Conservation (phyloP, 2,113 vertebrate species). For the Ammodramus savannarum region DNA sequence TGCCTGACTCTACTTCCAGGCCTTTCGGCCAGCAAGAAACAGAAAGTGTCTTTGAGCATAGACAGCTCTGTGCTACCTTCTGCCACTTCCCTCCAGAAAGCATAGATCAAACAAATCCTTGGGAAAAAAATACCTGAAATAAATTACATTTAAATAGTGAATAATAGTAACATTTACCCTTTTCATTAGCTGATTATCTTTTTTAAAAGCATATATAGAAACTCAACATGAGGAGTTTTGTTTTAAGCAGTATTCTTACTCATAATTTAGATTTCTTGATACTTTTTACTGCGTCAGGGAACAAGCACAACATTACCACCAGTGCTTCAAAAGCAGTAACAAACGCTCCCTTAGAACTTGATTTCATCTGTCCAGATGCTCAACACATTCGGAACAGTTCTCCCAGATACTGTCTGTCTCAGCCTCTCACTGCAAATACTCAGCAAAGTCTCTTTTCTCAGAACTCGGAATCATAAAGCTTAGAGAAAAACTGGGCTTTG, state of each 20-base stretch:
- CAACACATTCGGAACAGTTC: not conserved
- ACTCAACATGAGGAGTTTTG: not conserved
- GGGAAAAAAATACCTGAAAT: not conserved
- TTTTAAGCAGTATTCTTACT: not conserved
- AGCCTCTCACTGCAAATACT: not conserved
- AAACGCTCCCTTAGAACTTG: not conserved
- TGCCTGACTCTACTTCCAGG: not conserved
- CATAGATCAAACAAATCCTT: not conserved
- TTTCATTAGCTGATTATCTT: not conserved
- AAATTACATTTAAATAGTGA: not conserved
- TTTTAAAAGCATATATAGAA: not conserved
- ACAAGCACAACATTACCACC: not conserved
- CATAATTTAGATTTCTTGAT: not conserved
- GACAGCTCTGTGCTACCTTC: not conserved
- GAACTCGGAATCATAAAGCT: not conserved
- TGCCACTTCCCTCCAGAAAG: not conserved
- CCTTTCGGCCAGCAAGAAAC: not conserved
- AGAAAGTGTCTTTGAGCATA: not conserved
- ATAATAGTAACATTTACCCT: not conserved
- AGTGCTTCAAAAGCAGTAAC: not conserved
- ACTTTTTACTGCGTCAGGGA: not conserved
- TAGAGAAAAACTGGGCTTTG: not conserved
- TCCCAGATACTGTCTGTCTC: not conserved
- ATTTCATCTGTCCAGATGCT: not conserved
- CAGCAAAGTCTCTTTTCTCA: not conserved